Conservation (phyloP, 2,113 vertebrate species). For the Poecile atricapillus region DNA sequence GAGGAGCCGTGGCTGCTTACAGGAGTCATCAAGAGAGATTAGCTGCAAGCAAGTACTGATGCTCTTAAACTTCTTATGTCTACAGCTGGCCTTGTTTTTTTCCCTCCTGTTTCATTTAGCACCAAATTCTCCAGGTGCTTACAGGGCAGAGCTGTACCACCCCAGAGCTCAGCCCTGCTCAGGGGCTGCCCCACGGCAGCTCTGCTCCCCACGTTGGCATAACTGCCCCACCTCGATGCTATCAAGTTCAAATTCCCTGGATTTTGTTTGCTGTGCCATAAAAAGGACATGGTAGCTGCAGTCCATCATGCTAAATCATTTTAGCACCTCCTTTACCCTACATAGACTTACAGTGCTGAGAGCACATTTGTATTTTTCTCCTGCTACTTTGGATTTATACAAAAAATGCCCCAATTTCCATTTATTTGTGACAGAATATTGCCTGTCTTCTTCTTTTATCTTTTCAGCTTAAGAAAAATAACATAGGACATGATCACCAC, state of each 20-base stretch:
- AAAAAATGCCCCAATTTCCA: constrained; percentile 33
- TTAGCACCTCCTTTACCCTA: constrained; percentile 1
- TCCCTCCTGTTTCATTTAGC: background rate
- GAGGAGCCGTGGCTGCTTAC: constrained; percentile 8
- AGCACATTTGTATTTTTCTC: constrained; percentile 1
- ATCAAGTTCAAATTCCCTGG: background rate
- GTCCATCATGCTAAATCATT: background rate
- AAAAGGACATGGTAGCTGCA: background rate
- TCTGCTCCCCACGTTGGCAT: rapidly evolving
- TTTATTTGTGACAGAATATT: constrained; percentile 48
- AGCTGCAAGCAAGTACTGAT: constrained; percentile 44
- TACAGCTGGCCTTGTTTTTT: constrained; percentile 46
- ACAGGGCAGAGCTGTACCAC: rapidly evolving
- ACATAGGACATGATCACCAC: constrained; percentile 20
- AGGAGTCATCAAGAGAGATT: constrained; percentile 55
- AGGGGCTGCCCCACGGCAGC: background rate
- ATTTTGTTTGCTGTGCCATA: background rate
- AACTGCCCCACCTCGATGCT: rapidly evolving
- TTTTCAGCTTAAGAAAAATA: constrained; percentile 55
- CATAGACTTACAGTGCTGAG: background rate
- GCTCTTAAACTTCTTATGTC: constrained; percentile 65
- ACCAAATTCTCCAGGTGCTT: constrained; percentile 44
- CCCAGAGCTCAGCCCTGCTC: background rate
- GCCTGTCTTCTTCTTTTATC: constrained; percentile 53
- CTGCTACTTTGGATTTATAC: constrained; percentile 24